These are phyloP conservation scores for Ispidina lecontei DNA, from an alignment of 2,797 vertebrate genomes.

Conservation along the genomic window DNA sequence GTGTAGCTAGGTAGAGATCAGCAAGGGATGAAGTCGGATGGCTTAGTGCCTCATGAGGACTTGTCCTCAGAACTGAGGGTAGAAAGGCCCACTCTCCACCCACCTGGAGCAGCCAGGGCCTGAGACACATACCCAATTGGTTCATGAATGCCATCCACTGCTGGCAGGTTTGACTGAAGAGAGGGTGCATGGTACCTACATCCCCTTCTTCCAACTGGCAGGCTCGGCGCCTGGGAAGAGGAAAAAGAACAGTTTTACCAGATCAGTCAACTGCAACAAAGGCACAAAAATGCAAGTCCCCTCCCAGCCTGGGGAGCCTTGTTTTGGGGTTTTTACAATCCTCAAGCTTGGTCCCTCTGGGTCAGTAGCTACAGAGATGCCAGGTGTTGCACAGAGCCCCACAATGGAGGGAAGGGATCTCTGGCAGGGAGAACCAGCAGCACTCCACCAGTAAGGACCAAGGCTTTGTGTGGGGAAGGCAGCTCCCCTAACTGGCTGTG, in stretches of 20 bases:
- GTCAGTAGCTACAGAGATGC: neutral
- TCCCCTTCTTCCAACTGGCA: conserved; percentile 93
- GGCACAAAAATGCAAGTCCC: neutral
- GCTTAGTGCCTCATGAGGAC: neutral
- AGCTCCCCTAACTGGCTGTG: neutral
- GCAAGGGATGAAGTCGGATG: neutral
- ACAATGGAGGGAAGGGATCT: neutral
- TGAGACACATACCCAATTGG: conserved; percentile 81
- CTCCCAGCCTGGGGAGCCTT: neutral
- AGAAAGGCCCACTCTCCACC: neutral
- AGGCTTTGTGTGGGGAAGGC: neutral
- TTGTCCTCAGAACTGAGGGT: neutral
- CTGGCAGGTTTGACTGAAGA: conserved; percentile 85
- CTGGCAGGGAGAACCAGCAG: neutral
- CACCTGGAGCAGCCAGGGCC: neutral
- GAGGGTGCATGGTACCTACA: conserved; percentile 84
- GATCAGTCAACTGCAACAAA: neutral
- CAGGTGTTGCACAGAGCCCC: neutral
- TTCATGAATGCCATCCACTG: conserved; percentile 94
- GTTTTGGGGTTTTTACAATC: neutral
- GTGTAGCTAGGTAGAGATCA: neutral
- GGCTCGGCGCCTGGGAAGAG: conserved; percentile 81
- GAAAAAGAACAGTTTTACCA: neutral
- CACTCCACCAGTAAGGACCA: neutral
- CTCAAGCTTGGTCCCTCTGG: neutral